phyloP scores from a whole-genome alignment of 2,888 invertebrate species.

The Thalpophila matura region DNA sequence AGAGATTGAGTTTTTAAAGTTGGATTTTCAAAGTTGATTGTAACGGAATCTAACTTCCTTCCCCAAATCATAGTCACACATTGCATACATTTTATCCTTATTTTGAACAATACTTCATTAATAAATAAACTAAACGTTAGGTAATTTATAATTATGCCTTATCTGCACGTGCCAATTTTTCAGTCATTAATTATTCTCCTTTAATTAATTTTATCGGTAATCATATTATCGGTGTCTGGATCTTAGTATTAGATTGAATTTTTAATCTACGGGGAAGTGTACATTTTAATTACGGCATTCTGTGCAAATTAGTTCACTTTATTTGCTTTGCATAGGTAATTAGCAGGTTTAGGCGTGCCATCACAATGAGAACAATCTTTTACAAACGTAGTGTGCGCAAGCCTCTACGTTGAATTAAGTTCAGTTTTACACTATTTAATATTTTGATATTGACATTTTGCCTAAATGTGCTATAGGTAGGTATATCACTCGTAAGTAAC shows the following conservation, averaged over 20 bases:
- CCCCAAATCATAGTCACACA: conserved; percentile 6
- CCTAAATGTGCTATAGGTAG: too few species aligned
- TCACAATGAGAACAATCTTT: conserved; percentile 7
- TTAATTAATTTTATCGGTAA: conserved; percentile 37
- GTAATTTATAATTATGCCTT: not conserved
- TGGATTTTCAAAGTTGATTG: conserved; percentile 4
- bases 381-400: too few species aligned
- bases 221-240: conserved; percentile 24
- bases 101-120: not conserved
- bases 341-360: not conserved
- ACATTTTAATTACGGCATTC: not conserved
- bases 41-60: conserved; percentile 19
- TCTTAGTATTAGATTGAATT: not conserved
- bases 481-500: too few species aligned
- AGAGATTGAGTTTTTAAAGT: conserved; percentile 9
- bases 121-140: not conserved
- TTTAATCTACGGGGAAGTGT: not conserved
- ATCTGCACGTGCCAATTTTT: conserved; percentile 28
- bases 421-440: too few species aligned
- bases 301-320: conserved; percentile 2
- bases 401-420: too few species aligned
- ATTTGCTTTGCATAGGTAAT: conserved; percentile 7
- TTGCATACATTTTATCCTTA: conserved; percentile 7
- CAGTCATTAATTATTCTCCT: conserved; percentile 3
- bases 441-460: too few species aligned